Evolutionary conservation across 2,797 vertebrate species (phyloP).

Genomic region (Iguana delicatissima): DNA sequence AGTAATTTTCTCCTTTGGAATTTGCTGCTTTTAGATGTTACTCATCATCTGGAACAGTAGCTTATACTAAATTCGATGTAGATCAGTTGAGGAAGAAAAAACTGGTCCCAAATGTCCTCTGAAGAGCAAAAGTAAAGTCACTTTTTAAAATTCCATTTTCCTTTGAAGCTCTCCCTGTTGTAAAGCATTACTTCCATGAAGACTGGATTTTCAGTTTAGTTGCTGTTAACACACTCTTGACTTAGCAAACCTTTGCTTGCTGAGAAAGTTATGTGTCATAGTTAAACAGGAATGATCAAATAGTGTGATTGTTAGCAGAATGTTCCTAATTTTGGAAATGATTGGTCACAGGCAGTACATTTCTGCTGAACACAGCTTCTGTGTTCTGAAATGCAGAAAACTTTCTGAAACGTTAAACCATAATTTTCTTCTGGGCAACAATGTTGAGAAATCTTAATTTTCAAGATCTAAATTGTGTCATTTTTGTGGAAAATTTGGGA

Average conservation of each 20-base stretch:
- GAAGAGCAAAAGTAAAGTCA: not conserved
- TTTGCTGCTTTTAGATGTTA: not conserved
- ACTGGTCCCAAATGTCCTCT: not conserved
- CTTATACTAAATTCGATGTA: not conserved
- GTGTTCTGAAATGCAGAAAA: not conserved
- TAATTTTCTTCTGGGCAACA: not conserved
- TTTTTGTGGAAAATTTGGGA: not conserved
- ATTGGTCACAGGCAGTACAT: not conserved
- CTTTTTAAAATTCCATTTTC: not conserved
- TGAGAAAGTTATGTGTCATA: not conserved
- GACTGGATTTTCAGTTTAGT: not conserved
- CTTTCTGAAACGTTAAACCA: not conserved
- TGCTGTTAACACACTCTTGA: not conserved
- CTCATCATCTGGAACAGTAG: not conserved
- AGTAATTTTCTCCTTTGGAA: not conserved
- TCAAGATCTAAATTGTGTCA: conserved; percentile 11
- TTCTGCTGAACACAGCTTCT: not conserved
- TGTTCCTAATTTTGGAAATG: conserved; percentile 43
- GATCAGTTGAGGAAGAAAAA: not conserved
- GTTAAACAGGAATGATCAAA: not conserved
- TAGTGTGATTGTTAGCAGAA: conserved; percentile 11
- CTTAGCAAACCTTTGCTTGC: not conserved
- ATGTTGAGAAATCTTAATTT: not conserved
- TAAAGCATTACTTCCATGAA: not conserved
- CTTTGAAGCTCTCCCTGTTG: not conserved